These are phyloP conservation scores for Lota lota DNA, from an alignment of 2,113 vertebrate genomes.

Conservation along the genomic window DNA sequence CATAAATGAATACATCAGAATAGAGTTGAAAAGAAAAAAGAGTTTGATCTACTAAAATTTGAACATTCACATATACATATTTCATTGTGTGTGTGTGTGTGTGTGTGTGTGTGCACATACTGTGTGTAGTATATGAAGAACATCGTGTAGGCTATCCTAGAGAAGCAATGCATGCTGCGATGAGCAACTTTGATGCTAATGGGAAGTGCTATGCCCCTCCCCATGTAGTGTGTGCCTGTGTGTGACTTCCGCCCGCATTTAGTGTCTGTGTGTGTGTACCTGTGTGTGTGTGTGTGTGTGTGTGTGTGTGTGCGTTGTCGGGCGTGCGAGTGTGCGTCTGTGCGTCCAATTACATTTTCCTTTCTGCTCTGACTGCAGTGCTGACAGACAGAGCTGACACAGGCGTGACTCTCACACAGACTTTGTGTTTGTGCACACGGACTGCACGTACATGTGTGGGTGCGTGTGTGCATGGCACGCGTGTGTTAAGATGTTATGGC, in stretches of 20 bases:
- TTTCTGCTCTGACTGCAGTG: conserved; percentile 37
- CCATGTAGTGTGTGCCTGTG: background rate
- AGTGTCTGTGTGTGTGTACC: too few relatives aligned
- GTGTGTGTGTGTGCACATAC: conserved; percentile 6
- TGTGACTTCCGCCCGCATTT: conserved; percentile 38
- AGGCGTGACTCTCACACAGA: conserved; percentile 28
- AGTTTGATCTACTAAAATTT: too few relatives aligned
- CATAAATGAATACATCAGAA: too few relatives aligned
- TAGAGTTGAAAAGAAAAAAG: too few relatives aligned
- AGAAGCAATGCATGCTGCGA: conserved; percentile 33
- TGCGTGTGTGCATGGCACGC: background rate
- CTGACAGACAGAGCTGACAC: conserved; percentile 54
- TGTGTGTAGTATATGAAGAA: conserved; percentile 24
- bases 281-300: too few relatives aligned
- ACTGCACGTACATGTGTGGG: background rate
- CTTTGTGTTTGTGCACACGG: conserved; percentile 7
- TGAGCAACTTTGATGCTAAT: conserved; percentile 61
- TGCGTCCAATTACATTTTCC: conserved; percentile 46
- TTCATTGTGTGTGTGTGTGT: conserved; percentile 18
- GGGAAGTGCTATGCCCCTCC: conserved; percentile 52
- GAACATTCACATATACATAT: background rate
- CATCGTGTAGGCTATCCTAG: conserved; percentile 40
- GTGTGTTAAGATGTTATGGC: too few relatives aligned
- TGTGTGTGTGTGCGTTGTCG: conserved; percentile 23
- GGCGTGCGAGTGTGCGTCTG: conserved; percentile 2